phyloP scores from a whole-genome alignment of 2,113 vertebrate genomes.

The Prietella phreatophila region DNA sequence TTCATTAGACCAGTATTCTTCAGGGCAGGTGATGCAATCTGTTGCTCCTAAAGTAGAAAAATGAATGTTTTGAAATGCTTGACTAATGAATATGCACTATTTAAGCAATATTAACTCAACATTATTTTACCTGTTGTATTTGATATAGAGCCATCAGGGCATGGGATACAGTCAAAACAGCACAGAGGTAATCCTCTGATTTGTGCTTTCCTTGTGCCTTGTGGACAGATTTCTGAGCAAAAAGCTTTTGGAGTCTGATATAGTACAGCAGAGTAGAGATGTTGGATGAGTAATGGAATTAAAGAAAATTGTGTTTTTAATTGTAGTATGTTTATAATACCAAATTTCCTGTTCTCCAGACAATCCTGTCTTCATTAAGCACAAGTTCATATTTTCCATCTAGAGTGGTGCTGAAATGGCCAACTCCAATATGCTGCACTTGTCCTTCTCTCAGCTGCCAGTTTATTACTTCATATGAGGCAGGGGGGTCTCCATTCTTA shows the following conservation, averaged over 20 bases:
- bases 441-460: conserved; percentile 71
- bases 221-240: conserved; percentile 66
- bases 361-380: conserved; percentile 63
- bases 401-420: conserved; percentile 61
- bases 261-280: background rate
- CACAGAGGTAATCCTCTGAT: conserved; percentile 60
- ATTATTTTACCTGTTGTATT: conserved; percentile 62
- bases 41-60: conserved; percentile 48
- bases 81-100: too few relatives aligned
- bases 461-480: conserved; percentile 74
- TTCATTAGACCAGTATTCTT: conserved; percentile 53
- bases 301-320: background rate
- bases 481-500: conserved; percentile 69
- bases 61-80: background rate
- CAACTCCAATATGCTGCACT: conserved; percentile 71
- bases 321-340: conserved; percentile 44
- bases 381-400: conserved; percentile 59
- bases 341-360: conserved; percentile 65
- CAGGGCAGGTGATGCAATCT: conserved; percentile 56
- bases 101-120: background rate
- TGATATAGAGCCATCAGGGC: conserved; percentile 64
- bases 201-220: conserved; percentile 70
- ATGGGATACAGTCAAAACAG: conserved; percentile 62
- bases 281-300: background rate
- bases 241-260: conserved; percentile 65